A percentile compares a stretch with the other conserved stretches of the same genome.
These are phyloP conservation scores for Pogonocichla stellata DNA, from an alignment of 2,113 vertebrate species.

Conservation along the genomic window DNA sequence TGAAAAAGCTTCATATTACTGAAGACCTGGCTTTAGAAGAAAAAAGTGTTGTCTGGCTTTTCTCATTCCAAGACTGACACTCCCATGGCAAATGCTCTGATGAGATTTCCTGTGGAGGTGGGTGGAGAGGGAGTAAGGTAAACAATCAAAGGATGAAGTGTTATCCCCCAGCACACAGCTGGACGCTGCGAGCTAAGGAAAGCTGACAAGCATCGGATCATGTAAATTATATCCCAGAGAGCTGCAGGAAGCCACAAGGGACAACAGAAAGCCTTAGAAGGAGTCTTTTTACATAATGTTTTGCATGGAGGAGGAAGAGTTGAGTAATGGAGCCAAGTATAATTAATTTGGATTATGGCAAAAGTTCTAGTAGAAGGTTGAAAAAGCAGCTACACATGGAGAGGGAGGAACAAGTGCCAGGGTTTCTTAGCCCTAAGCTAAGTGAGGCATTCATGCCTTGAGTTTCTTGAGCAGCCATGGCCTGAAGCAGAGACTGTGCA, in stretches of 20 bases:
- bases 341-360: neutral
- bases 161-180: constrained; percentile 9
- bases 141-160: neutral
- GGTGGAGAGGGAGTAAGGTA: neutral
- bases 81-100: fast-evolving
- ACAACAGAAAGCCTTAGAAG: neutral
- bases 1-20: neutral
- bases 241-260: neutral
- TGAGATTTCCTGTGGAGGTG: constrained; percentile 10
- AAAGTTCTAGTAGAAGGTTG: neutral
- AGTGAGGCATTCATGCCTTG: neutral
- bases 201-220: neutral
- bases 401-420: neutral
- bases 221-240: constrained; percentile 4
- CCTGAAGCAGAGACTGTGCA: neutral
- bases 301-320: neutral
- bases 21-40: neutral
- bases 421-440: neutral
- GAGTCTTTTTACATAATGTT: neutral
- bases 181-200: neutral
- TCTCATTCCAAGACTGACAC: neutral
- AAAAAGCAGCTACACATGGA: neutral
- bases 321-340: neutral
- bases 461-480: neutral
- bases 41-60: neutral